These are phyloP conservation scores for Nautilus pompilius DNA, from an alignment of 1,140 invertebrate species.

Conservation along the genomic window DNA sequence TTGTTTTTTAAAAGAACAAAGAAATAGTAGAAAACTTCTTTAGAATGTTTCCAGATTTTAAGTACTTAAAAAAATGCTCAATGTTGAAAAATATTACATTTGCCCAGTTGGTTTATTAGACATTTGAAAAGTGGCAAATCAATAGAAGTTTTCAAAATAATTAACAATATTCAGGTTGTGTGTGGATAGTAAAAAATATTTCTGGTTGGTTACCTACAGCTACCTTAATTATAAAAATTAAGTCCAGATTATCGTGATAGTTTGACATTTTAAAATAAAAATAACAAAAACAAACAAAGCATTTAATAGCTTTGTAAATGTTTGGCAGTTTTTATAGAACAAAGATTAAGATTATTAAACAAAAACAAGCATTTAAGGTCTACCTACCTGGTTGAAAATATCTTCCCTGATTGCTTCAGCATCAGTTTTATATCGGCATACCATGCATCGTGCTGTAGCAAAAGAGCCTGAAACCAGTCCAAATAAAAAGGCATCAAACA, in stretches of 20 bases:
- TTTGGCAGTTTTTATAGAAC: neutral
- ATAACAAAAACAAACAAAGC: neutral
- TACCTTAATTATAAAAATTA: neutral
- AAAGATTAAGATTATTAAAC: neutral
- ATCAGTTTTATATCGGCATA: conserved; percentile 74
- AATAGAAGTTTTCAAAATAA: no score
- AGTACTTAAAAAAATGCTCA: no score
- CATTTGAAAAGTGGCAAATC: no score
- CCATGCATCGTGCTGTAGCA: conserved; percentile 83
- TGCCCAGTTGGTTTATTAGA: no score
- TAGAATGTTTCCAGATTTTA: no score
- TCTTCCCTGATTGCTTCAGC: conserved; percentile 75
- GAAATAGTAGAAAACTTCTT: no score
- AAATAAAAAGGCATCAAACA: no score
- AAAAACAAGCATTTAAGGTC: neutral
- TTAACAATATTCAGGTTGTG: no score
- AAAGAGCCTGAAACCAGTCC: conserved; percentile 76
- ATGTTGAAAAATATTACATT: no score
- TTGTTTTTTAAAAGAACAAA: no score
- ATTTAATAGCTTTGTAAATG: neutral
- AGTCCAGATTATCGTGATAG: no score
- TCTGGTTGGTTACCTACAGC: neutral
- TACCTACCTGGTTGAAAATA: conserved; percentile 65
- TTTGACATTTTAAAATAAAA: neutral
- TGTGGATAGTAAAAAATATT: no score